phyloP scores from a whole-genome alignment of 1,140 invertebrate genomes.

The Coboldia fuscipes region DNA sequence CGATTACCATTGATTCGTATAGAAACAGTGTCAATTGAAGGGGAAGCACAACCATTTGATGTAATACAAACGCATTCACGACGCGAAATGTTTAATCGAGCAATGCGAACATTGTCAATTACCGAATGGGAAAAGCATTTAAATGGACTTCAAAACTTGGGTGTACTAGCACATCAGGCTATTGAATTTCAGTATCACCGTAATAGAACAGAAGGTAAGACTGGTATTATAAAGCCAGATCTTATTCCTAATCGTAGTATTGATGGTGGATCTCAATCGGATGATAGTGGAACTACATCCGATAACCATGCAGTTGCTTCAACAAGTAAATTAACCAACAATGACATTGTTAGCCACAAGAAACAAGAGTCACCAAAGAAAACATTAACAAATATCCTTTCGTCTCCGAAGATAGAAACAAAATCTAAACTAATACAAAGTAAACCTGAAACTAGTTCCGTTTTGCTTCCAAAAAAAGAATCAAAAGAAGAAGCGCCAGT shows the following conservation, averaged over 20 bases:
- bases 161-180: conserved; percentile 16
- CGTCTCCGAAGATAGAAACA: not conserved
- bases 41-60: conserved; percentile 24
- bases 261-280: no score
- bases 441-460: not conserved
- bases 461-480: not conserved
- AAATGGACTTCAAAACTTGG: conserved; percentile 12
- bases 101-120: conserved; percentile 5
- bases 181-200: conserved; percentile 16
- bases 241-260: conserved; percentile 5
- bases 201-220: conserved; percentile 12
- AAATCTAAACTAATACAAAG: not conserved
- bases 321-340: not conserved
- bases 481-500: not conserved
- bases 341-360: not conserved
- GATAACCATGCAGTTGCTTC: no score
- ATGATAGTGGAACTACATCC: no score
- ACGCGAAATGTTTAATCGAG: conserved; percentile 8
- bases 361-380: not conserved
- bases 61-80: conserved; percentile 15
- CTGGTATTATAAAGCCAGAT: conserved; percentile 10
- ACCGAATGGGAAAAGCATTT: conserved; percentile 17
- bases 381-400: not conserved
- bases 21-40: conserved; percentile 31
- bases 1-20: conserved; percentile 35